Base-by-base conservation (phyloP, 2,888 invertebrate genomes). In the Apamea crenata region DNA sequence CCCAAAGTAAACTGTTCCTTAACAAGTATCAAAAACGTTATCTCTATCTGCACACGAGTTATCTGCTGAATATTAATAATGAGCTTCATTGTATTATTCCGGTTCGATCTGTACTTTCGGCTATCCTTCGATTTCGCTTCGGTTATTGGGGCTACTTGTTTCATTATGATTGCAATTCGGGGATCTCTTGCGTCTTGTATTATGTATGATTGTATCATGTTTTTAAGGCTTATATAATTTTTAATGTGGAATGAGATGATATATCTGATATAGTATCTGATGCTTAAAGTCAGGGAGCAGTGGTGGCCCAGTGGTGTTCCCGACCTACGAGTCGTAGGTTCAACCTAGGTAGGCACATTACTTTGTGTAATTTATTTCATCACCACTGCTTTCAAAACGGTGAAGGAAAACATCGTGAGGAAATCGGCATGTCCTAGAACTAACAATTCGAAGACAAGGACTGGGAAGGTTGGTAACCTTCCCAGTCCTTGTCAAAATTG, bases 31-130 rank as follows among this genome's bases (percentile, higher is more conserved):
- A 91, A 90, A 90, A 91, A 77, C 78, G 71, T 89, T 89, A 91
- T 90, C 90, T 88, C 75, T 88, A 91, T 90, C 90, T 89, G 81
- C 71, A 85, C 87, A 75, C 82, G 85, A 88, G 85, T 85, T 90
- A 91, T 89, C 87, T 88, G 80, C 86, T 87, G 90, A 87, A 87
- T 89, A 90, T 90, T 90, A 90, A 89, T 90, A 90, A 89, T 85
- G 89, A 87, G 77, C 65, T 61, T 86, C 84, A 90, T 90, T 90
- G 90, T 90, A 78, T 86, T 86, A 87, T 83, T 84, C 81, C 82
- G 80, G 85, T 80, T 77, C 70, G 85, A 79, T 85, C 74, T 68
- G 86, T 78, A 80, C 73, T 79, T 78, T 85, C 81, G 82, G 86
- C 68, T 85, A 83, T 83, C 59, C 69, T 76, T 87, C 83, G 84